Conservation (phyloP, 2,797 vertebrate genomes). For the Molossus molossus region DNA sequence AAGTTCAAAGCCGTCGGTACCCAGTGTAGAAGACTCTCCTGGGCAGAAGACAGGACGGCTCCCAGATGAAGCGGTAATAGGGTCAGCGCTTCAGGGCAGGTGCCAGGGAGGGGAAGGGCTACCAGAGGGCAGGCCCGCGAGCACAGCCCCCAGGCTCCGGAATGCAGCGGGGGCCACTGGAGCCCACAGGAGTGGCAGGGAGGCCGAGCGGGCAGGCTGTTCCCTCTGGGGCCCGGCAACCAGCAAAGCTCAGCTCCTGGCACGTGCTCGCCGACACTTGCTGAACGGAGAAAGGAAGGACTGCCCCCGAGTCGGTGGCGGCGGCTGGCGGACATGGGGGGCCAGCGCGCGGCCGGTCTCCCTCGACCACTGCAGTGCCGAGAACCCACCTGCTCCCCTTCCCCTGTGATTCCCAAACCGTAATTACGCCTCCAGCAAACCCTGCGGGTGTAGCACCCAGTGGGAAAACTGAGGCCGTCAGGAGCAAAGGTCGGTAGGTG, state of each 20-base stretch:
- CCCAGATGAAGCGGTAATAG: background rate
- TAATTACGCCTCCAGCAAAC: background rate
- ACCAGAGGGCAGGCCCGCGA: background rate
- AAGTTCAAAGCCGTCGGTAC: background rate
- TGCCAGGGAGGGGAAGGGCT: background rate
- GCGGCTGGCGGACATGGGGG: fast-evolving
- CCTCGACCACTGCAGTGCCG: background rate
- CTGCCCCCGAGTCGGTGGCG: fast-evolving
- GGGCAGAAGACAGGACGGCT: background rate
- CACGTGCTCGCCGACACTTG: background rate
- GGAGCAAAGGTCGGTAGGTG: background rate
- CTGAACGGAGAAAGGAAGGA: background rate
- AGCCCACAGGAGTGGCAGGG: background rate
- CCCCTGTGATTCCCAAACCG: background rate
- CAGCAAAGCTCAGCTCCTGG: background rate
- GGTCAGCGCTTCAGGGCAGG: background rate
- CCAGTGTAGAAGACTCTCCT: background rate
- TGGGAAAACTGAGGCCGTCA: constrained; percentile 63
- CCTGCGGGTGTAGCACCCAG: fast-evolving
- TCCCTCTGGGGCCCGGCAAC: background rate
- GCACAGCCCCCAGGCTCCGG: background rate
- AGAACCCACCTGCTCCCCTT: background rate
- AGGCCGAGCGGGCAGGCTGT: fast-evolving
- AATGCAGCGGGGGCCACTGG: background rate
- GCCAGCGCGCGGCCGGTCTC: fast-evolving